A percentile compares a stretch with the other conserved stretches of the same genome.
Conservation (phyloP, 2,113 vertebrate species). For the Chlorodrepanis virens region DNA sequence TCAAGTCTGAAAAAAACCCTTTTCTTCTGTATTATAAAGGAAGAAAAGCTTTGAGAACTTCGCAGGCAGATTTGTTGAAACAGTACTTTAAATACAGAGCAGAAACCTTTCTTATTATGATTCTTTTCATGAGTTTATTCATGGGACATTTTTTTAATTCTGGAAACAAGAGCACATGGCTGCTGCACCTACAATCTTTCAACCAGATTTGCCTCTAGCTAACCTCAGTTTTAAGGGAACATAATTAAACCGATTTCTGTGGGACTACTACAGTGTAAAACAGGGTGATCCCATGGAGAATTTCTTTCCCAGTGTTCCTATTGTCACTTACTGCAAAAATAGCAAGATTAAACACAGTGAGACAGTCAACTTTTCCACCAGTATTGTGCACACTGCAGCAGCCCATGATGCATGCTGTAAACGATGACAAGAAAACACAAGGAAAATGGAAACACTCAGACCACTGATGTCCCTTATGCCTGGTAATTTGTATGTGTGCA, state of each 20-base stretch:
- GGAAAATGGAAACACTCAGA: not conserved
- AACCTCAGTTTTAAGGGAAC: not conserved
- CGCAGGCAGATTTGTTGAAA: not conserved
- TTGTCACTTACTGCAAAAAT: not conserved
- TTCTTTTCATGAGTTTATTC: not conserved
- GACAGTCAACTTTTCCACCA: not conserved
- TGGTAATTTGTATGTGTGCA: not conserved
- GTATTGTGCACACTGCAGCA: not conserved
- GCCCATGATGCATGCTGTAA: not conserved
- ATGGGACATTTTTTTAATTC: not conserved
- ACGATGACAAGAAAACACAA: not conserved
- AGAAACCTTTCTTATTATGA: not conserved
- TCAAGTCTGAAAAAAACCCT: not conserved
- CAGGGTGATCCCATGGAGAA: not conserved
- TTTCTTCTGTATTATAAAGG: not conserved
- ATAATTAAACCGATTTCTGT: not conserved
- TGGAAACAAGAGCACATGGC: not conserved
- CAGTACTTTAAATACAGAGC: not conserved
- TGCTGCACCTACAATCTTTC: not conserved
- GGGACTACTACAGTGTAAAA: not conserved
- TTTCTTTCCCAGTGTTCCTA: not conserved
- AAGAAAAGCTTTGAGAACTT: slow-evolving; percentile 32
- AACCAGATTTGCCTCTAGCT: not conserved
- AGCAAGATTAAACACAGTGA: not conserved
- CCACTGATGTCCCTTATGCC: not conserved